These are phyloP conservation scores for Trematocara variabile DNA, from an alignment of 2,113 vertebrate species.

Conservation along the genomic window DNA sequence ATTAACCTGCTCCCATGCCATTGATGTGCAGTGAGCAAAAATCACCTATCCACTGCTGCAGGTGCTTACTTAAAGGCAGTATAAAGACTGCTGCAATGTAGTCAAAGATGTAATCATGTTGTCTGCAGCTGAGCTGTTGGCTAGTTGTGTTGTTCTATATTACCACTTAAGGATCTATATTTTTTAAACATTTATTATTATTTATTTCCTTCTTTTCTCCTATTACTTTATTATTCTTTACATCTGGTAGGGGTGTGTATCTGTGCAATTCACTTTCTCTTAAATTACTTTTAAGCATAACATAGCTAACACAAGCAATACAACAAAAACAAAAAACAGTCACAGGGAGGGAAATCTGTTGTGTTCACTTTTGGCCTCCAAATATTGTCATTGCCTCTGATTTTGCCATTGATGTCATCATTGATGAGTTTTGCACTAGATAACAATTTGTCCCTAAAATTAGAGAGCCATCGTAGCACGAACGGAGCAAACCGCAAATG, in stretches of 20 bases:
- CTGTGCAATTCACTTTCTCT: no score
- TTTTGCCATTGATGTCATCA: neutral
- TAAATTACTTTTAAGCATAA: no score
- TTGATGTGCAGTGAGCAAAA: neutral
- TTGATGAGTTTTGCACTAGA: neutral
- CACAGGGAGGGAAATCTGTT: neutral
- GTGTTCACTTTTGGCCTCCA: neutral
- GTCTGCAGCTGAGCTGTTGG: neutral
- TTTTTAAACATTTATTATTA: neutral
- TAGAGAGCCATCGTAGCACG: neutral
- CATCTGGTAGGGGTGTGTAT: no score
- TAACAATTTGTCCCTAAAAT: neutral
- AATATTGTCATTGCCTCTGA: neutral
- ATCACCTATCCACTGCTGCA: neutral
- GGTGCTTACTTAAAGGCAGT: neutral
- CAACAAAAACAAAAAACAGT: neutral
- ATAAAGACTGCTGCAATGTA: neutral
- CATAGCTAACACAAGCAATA: no score
- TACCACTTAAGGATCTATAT: neutral
- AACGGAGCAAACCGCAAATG: neutral
- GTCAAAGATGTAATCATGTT: neutral
- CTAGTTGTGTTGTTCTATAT: neutral
- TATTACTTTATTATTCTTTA: neutral
- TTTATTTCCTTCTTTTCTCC: rapidly evolving
- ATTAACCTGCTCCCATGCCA: neutral